Base-by-base conservation (phyloP, 2,888 invertebrate species). In the Rosalia funebris region DNA sequence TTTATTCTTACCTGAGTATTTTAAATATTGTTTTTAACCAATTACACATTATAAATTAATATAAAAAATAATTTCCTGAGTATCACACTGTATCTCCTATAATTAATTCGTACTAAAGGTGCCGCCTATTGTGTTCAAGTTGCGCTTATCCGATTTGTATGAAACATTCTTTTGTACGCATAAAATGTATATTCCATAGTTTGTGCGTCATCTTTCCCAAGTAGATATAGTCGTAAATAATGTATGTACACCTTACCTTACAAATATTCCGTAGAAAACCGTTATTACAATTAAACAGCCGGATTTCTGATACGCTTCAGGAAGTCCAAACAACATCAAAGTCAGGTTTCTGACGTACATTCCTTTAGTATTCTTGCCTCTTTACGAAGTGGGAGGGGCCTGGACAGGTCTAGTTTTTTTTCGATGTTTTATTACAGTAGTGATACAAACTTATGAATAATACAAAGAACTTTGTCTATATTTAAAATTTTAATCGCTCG, bases 301-400 rank as follows among this genome's bases (percentile, higher is more conserved):
- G 68, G 65, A 68, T 64, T 63, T 62, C 53, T 60, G 68, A 66
- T 62, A 64, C 62, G 65, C 64, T 68, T 60, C 68, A 65, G 63
- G 68, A 68, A 68, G 62, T 66, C 48, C 57, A 31, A 55, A 45
- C 54, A 44, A 44, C 55, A 46, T 46, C 46, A 46, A 25, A 19
- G 46, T 46, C 46, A 16, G 31, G 46, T 46, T 46, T 46, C 46
- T 46, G 46, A 31, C 46, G 46, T 46, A 32, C 46, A 46, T 46
- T 46, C 32, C 32, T 31, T 46, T 11, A 32, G 31, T 46, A 32
- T 31, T 46, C 46, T 31, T 14, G 46, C 5, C 46, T 46, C 32
- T 44, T 25, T 31, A 46, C 25, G 32, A 31, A 32, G 46, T 46
- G 46, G 46, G 46, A 46, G 46, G 46, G 31, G 9, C 46, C 46